Evolutionary conservation across 2,888 invertebrate genomes (phyloP).

Genomic region (Ichneumoninae sp.): DNA sequence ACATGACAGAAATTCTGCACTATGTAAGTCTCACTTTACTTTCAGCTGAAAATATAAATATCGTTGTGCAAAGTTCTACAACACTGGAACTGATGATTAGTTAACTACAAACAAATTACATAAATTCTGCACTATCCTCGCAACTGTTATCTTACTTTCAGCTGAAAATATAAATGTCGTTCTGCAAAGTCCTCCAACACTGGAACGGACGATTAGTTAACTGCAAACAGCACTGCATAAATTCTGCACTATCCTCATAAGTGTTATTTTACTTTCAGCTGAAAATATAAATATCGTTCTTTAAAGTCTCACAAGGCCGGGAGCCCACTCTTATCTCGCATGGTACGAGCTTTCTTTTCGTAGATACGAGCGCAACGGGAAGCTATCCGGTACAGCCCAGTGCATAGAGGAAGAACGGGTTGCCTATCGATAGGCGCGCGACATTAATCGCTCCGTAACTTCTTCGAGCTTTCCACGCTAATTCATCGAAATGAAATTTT

Average conservation of each 20-base stretch:
- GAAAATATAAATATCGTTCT: conserved; percentile 23
- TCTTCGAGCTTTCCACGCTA: neutral
- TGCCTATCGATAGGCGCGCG: conserved; percentile 57
- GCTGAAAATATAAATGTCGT: conserved; percentile 18
- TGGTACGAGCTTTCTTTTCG: conserved; percentile 42
- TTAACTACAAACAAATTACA: conserved; percentile 48
- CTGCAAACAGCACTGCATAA: conserved; percentile 45
- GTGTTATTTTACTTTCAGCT: conserved; percentile 31
- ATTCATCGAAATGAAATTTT: neutral
- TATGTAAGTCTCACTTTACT: conserved; percentile 1
- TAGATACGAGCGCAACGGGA: neutral
- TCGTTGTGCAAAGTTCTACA: neutral
- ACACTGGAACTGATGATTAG: conserved; percentile 47
- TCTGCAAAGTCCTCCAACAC: neutral
- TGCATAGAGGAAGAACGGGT: conserved; percentile 36
- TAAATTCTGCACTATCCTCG: neutral
- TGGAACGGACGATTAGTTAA: conserved; percentile 44
- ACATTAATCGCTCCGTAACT: neutral
- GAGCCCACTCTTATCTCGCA: conserved; percentile 47
- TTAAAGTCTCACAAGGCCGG: neutral
- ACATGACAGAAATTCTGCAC: neutral
- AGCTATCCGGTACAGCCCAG: conserved; percentile 1
- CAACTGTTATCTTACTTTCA: conserved; percentile 12
- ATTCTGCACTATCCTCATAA: neutral
- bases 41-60: conserved; percentile 31